These are phyloP conservation scores for Dendrolimus kikuchii DNA, from an alignment of 1,140 invertebrate genomes.

Conservation along the genomic window DNA sequence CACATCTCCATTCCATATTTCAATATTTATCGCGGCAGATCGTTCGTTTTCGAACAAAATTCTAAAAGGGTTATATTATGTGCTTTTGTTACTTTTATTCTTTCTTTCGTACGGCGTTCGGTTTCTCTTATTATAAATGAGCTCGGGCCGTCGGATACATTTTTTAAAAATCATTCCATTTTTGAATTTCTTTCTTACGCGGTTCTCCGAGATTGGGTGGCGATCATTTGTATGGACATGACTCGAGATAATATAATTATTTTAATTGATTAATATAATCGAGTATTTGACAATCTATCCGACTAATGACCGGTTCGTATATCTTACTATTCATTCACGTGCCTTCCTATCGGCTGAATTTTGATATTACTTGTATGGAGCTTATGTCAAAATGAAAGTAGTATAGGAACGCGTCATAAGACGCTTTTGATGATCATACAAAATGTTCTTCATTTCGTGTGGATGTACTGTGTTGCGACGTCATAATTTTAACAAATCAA, in stretches of 20 bases:
- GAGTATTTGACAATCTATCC: too few species aligned
- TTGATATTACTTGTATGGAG: too few species aligned
- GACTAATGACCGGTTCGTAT: too few species aligned
- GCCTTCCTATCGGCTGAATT: too few species aligned
- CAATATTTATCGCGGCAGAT: conserved; percentile 64
- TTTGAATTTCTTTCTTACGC: conserved; percentile 37
- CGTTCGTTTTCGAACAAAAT: conserved; percentile 62
- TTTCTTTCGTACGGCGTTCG: conserved; percentile 17
- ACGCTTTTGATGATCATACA: too few species aligned
- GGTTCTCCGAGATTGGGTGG: conserved; percentile 21
- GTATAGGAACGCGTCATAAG: too few species aligned
- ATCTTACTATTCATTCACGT: too few species aligned
- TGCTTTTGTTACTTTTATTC: conserved; percentile 30
- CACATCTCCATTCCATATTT: conserved; percentile 62
- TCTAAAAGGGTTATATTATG: conserved; percentile 34
- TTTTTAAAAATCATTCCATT: conserved; percentile 53
- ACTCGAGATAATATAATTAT: background rate
- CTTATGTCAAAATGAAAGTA: too few species aligned
- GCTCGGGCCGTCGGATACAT: conserved; percentile 32
- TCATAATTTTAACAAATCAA: too few species aligned
- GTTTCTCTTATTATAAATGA: conserved; percentile 60
- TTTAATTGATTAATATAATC: too few species aligned
- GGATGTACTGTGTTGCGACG: too few species aligned
- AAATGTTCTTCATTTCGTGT: too few species aligned
- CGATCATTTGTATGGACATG: conserved; percentile 10